Evolutionary conservation across 2,113 vertebrate genomes (phyloP).

Genomic region (Garra rufa): DNA sequence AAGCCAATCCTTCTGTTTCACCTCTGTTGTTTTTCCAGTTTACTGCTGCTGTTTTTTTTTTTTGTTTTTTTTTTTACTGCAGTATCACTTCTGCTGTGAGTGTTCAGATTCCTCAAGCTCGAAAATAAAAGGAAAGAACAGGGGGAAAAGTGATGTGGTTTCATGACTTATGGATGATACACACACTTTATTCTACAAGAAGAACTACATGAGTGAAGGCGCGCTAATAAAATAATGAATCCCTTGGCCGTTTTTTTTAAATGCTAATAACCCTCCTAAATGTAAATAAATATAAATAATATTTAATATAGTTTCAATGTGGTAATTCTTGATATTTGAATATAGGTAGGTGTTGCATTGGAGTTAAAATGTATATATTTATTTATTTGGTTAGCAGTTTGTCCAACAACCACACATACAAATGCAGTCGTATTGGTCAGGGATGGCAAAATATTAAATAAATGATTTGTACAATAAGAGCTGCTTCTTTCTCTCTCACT

Average conservation of each 20-base stretch:
- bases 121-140: background rate
- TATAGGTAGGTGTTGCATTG: background rate
- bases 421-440: background rate
- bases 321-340: background rate
- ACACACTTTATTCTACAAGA: background rate
- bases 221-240: background rate
- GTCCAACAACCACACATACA: background rate
- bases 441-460: background rate
- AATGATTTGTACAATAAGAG: conserved; percentile 18
- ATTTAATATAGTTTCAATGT: background rate
- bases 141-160: background rate
- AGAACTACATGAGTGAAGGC: background rate
- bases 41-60: background rate
- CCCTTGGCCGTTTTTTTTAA: background rate
- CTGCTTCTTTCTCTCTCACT: background rate
- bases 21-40: background rate
- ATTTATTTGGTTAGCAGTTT: background rate
- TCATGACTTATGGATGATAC: background rate
- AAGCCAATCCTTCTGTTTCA: background rate
- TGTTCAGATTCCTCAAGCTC: background rate
- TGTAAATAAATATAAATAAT: background rate
- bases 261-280: background rate
- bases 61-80: background rate
- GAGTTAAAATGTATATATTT: background rate
- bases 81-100: background rate